phyloP scores from a whole-genome alignment of 1,140 invertebrate genomes.

The Coptotermes formosanus region DNA sequence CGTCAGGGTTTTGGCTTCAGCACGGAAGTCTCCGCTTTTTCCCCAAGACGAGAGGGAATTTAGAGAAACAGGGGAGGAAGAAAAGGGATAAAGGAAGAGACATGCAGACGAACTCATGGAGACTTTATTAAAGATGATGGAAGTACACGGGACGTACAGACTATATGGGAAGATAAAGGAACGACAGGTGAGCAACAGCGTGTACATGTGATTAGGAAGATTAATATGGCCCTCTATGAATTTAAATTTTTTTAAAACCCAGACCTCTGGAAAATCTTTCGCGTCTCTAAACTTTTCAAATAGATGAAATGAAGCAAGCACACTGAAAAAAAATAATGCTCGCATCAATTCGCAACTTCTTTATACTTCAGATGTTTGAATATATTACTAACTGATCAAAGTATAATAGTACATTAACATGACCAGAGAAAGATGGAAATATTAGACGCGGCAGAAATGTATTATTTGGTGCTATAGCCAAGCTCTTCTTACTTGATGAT shows the following conservation, averaged over 20 bases:
- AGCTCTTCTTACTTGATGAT: no score
- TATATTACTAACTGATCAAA: no score
- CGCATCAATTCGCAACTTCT: no score
- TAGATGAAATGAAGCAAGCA: no score
- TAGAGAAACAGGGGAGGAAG: neutral
- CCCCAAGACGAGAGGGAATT: neutral
- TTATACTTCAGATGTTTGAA: no score
- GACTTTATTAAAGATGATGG: neutral
- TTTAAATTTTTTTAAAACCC: neutral
- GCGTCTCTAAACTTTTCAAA: no score
- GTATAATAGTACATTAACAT: no score
- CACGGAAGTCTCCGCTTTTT: neutral
- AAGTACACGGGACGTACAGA: neutral
- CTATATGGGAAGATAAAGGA: neutral
- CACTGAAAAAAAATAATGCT: no score
- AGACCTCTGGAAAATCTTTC: neutral
- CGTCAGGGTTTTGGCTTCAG: conserved; percentile 4
- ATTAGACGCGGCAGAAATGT: no score
- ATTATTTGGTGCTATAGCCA: no score
- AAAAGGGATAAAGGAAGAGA: neutral
- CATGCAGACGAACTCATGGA: neutral
- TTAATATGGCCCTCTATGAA: neutral
- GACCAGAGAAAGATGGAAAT: no score
- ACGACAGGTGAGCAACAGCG: neutral
- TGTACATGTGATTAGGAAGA: neutral